Evolutionary conservation across 2,888 invertebrate genomes (phyloP).

Genomic region (Eurois occulta): DNA sequence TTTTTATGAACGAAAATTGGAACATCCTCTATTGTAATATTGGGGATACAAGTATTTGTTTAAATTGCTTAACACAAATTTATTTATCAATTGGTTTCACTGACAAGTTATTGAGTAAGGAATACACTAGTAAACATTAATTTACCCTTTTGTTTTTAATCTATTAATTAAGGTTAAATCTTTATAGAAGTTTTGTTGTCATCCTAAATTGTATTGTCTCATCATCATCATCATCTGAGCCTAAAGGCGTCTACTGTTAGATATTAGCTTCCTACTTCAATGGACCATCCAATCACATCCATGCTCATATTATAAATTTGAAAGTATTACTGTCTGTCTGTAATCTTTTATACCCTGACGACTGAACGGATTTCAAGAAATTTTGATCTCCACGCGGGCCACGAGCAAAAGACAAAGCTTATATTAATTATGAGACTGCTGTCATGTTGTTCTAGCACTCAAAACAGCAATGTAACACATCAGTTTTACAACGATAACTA

Average conservation of each 20-base stretch:
- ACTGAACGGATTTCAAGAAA: background rate
- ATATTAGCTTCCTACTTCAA: background rate
- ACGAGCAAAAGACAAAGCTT: background rate
- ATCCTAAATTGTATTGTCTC: background rate
- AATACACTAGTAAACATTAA: background rate
- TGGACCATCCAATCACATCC: background rate
- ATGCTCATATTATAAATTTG: too few species aligned
- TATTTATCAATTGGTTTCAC: background rate
- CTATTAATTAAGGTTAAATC: too few species aligned
- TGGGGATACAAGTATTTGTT: background rate
- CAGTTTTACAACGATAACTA: slow-evolving; percentile 8
- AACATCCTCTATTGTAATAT: background rate
- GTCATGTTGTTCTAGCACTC: background rate
- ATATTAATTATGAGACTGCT: background rate
- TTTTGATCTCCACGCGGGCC: background rate
- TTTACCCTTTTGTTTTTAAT: too few species aligned
- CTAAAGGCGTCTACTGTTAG: background rate
- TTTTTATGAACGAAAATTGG: slow-evolving; percentile 26
- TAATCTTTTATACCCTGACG: background rate
- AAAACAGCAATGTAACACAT: background rate
- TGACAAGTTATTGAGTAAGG: background rate
- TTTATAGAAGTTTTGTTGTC: background rate
- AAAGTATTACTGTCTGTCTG: too few species aligned
- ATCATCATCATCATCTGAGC: background rate
- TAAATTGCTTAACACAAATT: background rate